phyloP scores from a whole-genome alignment of 35 echinoderm and acorn worm species.

The Eucidaris tribuloides region DNA sequence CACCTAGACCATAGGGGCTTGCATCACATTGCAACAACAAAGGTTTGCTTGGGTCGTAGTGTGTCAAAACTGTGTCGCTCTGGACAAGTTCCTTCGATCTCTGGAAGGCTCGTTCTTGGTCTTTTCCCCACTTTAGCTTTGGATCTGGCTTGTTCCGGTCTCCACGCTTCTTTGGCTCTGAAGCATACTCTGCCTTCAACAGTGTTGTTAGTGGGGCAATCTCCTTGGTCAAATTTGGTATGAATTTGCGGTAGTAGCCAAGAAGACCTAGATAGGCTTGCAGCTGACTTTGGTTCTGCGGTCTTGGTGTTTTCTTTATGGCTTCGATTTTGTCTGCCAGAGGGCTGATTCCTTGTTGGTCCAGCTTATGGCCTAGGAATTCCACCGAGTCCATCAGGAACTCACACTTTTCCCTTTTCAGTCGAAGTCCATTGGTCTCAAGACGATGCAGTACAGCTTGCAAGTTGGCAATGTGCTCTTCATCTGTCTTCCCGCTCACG shows the following conservation, averaged over 20 bases:
- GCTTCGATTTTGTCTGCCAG: conserved; percentile 13
- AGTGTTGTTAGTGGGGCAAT: conserved; percentile 36
- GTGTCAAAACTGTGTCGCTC: conserved; percentile 18
- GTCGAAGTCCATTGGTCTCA: conserved; percentile 22
- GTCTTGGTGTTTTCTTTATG: conserved; percentile 18
- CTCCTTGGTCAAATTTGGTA: conserved; percentile 32
- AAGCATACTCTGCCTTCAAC: conserved; percentile 35
- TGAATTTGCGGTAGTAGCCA: conserved; percentile 63
- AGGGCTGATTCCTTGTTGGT: conserved; percentile 12
- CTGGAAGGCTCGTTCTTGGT: conserved; percentile 14
- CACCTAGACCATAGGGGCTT: conserved; percentile 59
- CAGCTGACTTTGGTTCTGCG: conserved; percentile 29
- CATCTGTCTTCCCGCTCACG: conserved; percentile 27
- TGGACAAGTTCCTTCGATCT: conserved; percentile 26
- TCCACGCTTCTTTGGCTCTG: not conserved
- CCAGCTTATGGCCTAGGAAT: conserved; percentile 32
- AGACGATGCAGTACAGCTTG: conserved; percentile 31
- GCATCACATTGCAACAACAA: conserved; percentile 52
- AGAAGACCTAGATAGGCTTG: conserved; percentile 45
- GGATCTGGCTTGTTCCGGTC: not conserved
- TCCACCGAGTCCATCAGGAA: conserved; percentile 6
- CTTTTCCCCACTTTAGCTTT: conserved; percentile 38
- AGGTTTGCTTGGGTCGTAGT: conserved; percentile 41
- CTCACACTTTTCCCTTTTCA: conserved; percentile 40
- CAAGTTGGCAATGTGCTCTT: conserved; percentile 47